phyloP scores from a whole-genome alignment of 1,140 invertebrate species.

The Rhyacophila brunnea region DNA sequence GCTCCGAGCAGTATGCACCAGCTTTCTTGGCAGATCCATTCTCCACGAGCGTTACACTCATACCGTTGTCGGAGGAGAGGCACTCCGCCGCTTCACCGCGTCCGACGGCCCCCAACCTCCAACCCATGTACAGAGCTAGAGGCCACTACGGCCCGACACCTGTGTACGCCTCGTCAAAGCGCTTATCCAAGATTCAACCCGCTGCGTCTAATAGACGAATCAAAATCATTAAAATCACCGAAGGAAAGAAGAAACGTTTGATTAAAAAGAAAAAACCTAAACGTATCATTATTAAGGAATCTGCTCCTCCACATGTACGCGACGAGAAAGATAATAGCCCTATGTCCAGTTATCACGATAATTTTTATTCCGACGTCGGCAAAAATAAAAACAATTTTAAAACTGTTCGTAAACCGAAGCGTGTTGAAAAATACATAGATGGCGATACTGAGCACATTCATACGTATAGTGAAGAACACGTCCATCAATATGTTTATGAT shows the following conservation, averaged over 20 bases:
- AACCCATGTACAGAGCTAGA: slow-evolving; percentile 47
- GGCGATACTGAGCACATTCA: slow-evolving; percentile 54
- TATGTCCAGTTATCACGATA: slow-evolving; percentile 47
- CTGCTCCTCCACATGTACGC: slow-evolving; percentile 26
- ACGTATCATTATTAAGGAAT: slow-evolving; percentile 39
- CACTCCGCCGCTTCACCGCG: slow-evolving; percentile 33
- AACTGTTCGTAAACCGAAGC: slow-evolving; percentile 48
- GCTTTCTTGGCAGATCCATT: slow-evolving; percentile 6
- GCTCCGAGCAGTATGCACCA: slow-evolving; percentile 36
- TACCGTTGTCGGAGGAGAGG: slow-evolving; percentile 40
- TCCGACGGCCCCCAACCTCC: slow-evolving; percentile 43
- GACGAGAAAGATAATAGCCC: slow-evolving; percentile 43
- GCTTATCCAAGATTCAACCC: slow-evolving; percentile 19
- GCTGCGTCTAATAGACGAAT: slow-evolving; percentile 39
- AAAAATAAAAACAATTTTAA: slow-evolving; percentile 43
- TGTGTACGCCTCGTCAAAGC: slow-evolving; percentile 39
- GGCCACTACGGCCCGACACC: slow-evolving; percentile 51
- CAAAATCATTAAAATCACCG: slow-evolving; percentile 47
- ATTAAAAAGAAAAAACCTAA: slow-evolving; percentile 42
- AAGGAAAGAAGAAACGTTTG: slow-evolving; percentile 43
- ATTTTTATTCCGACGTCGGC: slow-evolving; percentile 49
- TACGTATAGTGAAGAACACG: slow-evolving; percentile 52
- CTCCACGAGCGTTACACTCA: slow-evolving; percentile 5
- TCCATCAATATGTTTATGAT: slow-evolving; percentile 49
- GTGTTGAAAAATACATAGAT: slow-evolving; percentile 53